Evolutionary conservation across 2,888 invertebrate species (phyloP), one percentile per base, ranked within the genome.

Genomic region (Euproctis similis): DNA sequence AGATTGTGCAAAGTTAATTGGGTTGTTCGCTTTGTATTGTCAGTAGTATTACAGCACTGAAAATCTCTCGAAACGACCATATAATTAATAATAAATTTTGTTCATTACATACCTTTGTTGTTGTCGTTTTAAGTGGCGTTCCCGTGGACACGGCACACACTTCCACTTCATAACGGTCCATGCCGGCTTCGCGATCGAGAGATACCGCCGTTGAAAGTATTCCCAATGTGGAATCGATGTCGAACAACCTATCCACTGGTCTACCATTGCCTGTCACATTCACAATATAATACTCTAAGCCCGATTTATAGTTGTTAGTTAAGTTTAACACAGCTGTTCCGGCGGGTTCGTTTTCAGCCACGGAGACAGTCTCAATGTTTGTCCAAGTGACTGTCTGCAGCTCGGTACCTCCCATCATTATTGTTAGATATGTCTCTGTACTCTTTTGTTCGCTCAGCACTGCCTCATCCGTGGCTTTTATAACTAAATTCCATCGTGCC

Each of bases 401-500:
- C 28, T 86, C 87, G 22, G 85, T 82, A 14, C 88, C 88, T 7
- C 90, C 87, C 42, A 92, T 88, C 34, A 96, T 91, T 31, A 96
- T 87, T 3, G 93, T 95, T 24, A 96, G 85, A 62, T 94, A 94
- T 1, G 94, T 91, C 67, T 96, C 95, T 1, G 94, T 92, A 39
- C 93, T 94, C 71, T 92, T 91, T 36, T 95, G 88, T 65, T 95
- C 95, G 46, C 92, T 91, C 58, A 95, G 91, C 2, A 94, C 95
- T 1, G 96, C 96, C 67, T 96, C 96, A 68, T 96, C 96, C 5
- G 95, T 95, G 2, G 96, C 96, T 55, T 94, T 91, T 23, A 96
- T 89, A 0, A 93, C 92, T 21, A 96, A 81, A 53, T 92, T 91
- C 81, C 95, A 95, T 28, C 91, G 88, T 1, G 91, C 88, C 55